Evolutionary conservation across 2,797 vertebrate species (phyloP), one percentile per base, ranked within the genome.

Genomic region (Ficedula albicollis): DNA sequence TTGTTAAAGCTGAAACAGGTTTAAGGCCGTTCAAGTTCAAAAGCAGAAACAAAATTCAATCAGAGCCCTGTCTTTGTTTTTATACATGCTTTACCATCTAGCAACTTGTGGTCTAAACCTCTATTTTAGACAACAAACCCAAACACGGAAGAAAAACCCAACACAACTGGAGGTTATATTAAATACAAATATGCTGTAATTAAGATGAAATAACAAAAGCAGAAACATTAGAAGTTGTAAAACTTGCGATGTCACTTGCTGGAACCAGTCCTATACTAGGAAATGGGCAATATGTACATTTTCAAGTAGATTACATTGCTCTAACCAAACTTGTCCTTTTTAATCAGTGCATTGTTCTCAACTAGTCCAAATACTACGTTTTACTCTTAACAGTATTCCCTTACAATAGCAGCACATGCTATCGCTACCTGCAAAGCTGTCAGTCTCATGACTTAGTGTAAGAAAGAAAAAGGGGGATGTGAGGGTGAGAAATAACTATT

Each of bases 21-120:
- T 99, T 99, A 99, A 99, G 99, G 98, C 98, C 98, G 97, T 99
- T 99, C 98, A 98, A 97, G 97, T 97, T 98, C 98, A 98, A 97
- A 98, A 97, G 98, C 93, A 98, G 97, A 98, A 95, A 98, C 94
- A 97, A 98, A 97, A 97, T 97, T 97, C 96, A 98, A 97, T 94
- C 88, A 95, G 96, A 98, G 97, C 96, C 97, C 97, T 98, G 96
- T 95, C 95, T 93, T 95, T 89, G 87, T 97, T 97, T 98, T 96
- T 94, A 96, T 88, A 98, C 97, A 98, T 98, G 98, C 98, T 98
- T 96, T 89, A 98, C 97, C 95, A 97, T 96, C 96, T 97, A 97
- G 97, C 91, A 98, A 98, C 97, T 96, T 98, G 97, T 97, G 95
- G 96, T 97, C 97, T 97, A 98, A 98, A 97, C 95, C 93, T 97